These are phyloP conservation scores for Dryadula phaetusa DNA, from an alignment of 2,888 invertebrate species.

Conservation along the genomic window DNA sequence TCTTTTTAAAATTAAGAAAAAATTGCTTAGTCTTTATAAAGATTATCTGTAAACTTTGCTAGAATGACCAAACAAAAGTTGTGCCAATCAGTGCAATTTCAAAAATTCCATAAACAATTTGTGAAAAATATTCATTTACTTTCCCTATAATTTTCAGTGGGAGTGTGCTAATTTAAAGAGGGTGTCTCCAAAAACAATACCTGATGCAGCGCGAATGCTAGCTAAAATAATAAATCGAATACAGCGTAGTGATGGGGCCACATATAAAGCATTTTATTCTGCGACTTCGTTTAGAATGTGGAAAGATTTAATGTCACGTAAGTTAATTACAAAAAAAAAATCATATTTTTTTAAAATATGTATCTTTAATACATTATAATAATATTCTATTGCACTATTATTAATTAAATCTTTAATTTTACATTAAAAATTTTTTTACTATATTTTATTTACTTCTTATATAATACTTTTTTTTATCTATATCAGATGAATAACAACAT, in stretches of 20 bases:
- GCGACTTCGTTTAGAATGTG: conserved; percentile 89
- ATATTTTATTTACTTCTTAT: not conserved
- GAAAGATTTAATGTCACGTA: conserved; percentile 96
- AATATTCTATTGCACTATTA: not conserved
- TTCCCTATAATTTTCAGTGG: conserved; percentile 62
- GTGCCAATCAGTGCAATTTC: too few species aligned
- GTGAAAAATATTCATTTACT: too few species aligned
- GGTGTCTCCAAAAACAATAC: conserved; percentile 88
- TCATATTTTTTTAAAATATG: not conserved
- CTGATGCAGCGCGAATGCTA: conserved; percentile 92
- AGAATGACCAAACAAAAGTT: too few species aligned
- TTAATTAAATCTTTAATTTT: too few species aligned
- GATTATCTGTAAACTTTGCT: too few species aligned
- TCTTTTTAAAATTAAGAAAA: too few species aligned
- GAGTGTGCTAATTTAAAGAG: conserved; percentile 92
- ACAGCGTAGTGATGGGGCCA: conserved; percentile 86
- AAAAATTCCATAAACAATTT: too few species aligned
- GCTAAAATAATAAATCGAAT: conserved; percentile 89
- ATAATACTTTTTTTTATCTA: not conserved
- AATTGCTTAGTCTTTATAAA: too few species aligned
- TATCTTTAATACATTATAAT: not conserved
- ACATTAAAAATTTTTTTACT: too few species aligned
- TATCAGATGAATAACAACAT: not conserved
- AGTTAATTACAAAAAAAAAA: conserved; percentile 63
- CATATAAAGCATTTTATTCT: conserved; percentile 87